phyloP scores from a whole-genome alignment of 2,888 invertebrate species.

The Andrena camellia region DNA sequence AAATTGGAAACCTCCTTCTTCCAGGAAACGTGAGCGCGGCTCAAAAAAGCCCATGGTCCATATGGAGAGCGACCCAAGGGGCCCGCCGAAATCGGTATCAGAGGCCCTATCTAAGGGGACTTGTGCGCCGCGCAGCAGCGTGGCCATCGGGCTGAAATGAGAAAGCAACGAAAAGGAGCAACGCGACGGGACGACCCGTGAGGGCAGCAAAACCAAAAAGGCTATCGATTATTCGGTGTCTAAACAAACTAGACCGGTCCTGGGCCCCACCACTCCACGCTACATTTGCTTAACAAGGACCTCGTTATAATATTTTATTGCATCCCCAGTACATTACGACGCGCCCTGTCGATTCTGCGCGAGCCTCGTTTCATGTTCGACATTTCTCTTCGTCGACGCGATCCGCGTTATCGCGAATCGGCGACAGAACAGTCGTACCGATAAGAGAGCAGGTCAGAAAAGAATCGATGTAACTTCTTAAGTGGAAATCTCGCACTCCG shows the following conservation, averaged over 20 bases:
- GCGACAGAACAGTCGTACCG: constrained; percentile 30
- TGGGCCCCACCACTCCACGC: constrained; percentile 59
- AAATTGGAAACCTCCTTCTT: constrained; percentile 74
- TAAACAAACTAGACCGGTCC: constrained; percentile 83
- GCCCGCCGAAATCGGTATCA: constrained; percentile 66
- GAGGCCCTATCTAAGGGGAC: constrained; percentile 55
- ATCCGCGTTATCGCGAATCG: constrained; percentile 33
- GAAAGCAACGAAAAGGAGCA: constrained; percentile 54
- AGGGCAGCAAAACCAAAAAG: constrained; percentile 70
- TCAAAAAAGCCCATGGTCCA: constrained; percentile 61
- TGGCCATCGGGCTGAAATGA: constrained; percentile 51
- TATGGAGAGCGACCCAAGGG: constrained; percentile 68
- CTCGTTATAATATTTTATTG: constrained; percentile 85
- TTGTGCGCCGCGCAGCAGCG: constrained; percentile 43
- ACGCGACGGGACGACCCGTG: constrained; percentile 47
- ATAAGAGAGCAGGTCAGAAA: constrained; percentile 17
- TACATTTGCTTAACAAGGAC: constrained; percentile 82
- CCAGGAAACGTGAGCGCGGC: constrained; percentile 61
- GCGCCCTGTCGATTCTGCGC: constrained; percentile 12
- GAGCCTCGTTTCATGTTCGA: constrained; percentile 8
- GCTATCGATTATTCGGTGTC: constrained; percentile 84
- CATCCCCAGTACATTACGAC: constrained; percentile 56
- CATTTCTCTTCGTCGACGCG: constrained; percentile 5
- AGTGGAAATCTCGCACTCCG: background rate
- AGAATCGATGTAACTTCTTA: constrained; percentile 9